phyloP scores from a whole-genome alignment of 2,113 vertebrate species.

The Chelonoidis abingdonii region DNA sequence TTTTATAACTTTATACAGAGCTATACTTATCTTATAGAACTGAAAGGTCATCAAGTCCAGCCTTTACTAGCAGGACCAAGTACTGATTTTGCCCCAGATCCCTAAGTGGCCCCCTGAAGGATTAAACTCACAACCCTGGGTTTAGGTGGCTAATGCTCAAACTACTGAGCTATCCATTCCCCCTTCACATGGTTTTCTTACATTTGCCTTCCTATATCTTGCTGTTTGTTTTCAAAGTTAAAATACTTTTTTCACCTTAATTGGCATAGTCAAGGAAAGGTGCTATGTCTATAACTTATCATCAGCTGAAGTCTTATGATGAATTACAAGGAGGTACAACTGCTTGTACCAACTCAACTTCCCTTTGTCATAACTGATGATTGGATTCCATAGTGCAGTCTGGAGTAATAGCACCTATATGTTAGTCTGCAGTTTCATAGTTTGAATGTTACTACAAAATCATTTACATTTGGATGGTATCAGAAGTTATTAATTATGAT shows the following conservation, averaged over 20 bases:
- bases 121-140: no score
- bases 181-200: background rate
- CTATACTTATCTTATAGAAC: no score
- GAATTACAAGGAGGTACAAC: background rate
- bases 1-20: no score
- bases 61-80: no score
- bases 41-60: no score
- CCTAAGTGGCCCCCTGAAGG: no score
- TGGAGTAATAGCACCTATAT: background rate
- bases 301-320: background rate
- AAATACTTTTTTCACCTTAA: background rate
- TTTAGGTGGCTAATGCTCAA: no score
- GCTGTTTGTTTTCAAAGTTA: background rate
- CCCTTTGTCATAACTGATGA: background rate
- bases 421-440: background rate
- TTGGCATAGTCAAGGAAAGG: background rate
- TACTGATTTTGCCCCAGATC: no score
- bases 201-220: background rate
- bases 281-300: background rate
- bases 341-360: background rate
- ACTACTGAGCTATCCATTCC: no score
- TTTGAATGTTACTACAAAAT: background rate
- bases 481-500: background rate
- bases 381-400: background rate
- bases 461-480: background rate